Conservation (phyloP, 2,113 vertebrate genomes). For the Vimba vimba region DNA sequence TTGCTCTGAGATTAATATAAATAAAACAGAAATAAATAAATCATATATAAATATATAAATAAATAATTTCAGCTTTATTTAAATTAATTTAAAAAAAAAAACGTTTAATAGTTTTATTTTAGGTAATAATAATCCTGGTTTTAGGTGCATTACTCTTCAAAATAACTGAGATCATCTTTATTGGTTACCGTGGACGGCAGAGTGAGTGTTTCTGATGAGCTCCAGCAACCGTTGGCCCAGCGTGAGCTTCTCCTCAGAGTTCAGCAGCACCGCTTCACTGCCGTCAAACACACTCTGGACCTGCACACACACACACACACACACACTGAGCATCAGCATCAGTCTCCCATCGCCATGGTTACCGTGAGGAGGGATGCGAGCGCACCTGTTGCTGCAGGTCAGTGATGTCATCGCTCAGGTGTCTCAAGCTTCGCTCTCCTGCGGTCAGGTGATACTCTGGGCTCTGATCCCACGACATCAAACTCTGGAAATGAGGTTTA, state of each 20-base stretch:
- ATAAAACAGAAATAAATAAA: too few species aligned
- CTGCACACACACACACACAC: conserved; percentile 68
- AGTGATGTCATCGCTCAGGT: conserved; percentile 63
- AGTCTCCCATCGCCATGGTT: background rate
- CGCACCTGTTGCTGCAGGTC: conserved; percentile 65
- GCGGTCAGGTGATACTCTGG: conserved; percentile 48
- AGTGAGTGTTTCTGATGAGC: conserved; percentile 73
- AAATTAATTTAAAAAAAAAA: too few species aligned
- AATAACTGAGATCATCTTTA: background rate
- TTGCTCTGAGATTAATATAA: too few species aligned
- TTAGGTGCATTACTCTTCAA: background rate
- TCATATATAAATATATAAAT: too few species aligned
- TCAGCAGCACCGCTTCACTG: conserved; percentile 63
- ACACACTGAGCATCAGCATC: background rate
- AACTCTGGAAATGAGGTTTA: conserved; percentile 59
- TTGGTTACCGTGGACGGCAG: conserved; percentile 77
- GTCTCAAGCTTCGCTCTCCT: conserved; percentile 61
- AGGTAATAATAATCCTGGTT: background rate
- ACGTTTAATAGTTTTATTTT: too few species aligned
- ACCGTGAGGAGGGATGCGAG: background rate
- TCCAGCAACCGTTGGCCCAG: conserved; percentile 72
- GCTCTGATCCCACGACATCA: conserved; percentile 65
- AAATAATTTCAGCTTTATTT: too few species aligned
- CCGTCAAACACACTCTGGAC: conserved; percentile 62
- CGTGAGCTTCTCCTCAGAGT: conserved; percentile 69